Base-by-base conservation (phyloP, 2,113 vertebrate genomes). In the Apaloderma vittatum region DNA sequence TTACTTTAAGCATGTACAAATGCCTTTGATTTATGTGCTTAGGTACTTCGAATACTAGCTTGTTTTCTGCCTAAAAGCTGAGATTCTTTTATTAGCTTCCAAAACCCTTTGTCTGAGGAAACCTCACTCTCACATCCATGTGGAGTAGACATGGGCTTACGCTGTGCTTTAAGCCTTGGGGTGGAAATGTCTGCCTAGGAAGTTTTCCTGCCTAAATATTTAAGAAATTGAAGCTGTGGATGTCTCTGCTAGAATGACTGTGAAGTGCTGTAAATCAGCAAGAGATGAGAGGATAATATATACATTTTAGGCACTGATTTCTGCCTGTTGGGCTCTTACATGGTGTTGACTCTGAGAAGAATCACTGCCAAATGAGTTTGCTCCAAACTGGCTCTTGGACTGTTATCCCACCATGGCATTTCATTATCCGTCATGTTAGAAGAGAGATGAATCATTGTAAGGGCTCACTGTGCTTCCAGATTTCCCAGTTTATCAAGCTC, bases 371-470 rank as follows among this genome's bases (percentile, higher is more conserved):
- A 96, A 97, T 92, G 93, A 91, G 49, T 91, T 96, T 92, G 94
- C 78, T 90, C 86, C 68, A 82, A 67, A 94, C 14, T 15, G 86
- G 90, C 86, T 79, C 81, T 97, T 92, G 78, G 70, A 80, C 84
- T 91, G 72, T 91, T 95, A 91, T 95, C 71, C 81, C 94, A 95
- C 84, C 83, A 79, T 45, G 68, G 54, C 63, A 81, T 97, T 97
- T 97, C 93, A 97, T 97, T 97, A 94, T 74, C 81, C 85, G 74
- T 73, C 54, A 68, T 12, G 73, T 96, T 97, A 95, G 95, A 96
- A 96, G 68, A 82, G 67, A 86, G 68, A 96, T 92, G 90, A 97
- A 94, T 96, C 85, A 30, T 75, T 63, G 90, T 78, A 95, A 74
- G 65, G 57, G 65, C 63, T 75, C 48, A 61, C 12, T 51, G 15